Evolutionary conservation across 2,113 vertebrate genomes (phyloP).

Genomic region (Myiozetetes cayanensis): DNA sequence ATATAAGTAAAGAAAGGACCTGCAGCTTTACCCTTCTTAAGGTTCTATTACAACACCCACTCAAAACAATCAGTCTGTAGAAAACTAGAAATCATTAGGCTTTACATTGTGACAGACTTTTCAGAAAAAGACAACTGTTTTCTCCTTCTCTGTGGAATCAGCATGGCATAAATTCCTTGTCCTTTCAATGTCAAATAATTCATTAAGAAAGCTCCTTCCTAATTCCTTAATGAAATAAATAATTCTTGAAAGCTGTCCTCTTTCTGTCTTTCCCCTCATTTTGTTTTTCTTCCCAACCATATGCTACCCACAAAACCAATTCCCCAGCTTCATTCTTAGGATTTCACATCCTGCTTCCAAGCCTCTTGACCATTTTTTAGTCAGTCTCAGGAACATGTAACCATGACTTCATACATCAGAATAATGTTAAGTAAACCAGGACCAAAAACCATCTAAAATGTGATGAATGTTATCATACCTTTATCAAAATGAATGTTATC

Average conservation of each 20-base stretch:
- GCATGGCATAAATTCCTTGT: neutral
- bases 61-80: neutral
- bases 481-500: neutral
- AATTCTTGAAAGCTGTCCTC: neutral
- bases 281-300: neutral
- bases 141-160: neutral
- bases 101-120: neutral
- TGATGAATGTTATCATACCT: neutral
- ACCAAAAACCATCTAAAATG: neutral
- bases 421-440: neutral
- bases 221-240: neutral
- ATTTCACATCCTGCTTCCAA: neutral
- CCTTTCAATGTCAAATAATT: neutral
- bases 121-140: accelerated
- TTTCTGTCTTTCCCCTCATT: neutral
- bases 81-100: neutral
- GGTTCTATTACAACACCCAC: neutral
- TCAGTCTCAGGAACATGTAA: neutral
- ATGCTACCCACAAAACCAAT: neutral
- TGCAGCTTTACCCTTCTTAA: neutral
- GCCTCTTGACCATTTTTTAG: neutral
- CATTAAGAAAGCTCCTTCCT: neutral
- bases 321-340: neutral
- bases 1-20: neutral
- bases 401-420: neutral